Evolutionary conservation across 2,797 vertebrate species (phyloP).

Genomic region (Sebastes flavidus): DNA sequence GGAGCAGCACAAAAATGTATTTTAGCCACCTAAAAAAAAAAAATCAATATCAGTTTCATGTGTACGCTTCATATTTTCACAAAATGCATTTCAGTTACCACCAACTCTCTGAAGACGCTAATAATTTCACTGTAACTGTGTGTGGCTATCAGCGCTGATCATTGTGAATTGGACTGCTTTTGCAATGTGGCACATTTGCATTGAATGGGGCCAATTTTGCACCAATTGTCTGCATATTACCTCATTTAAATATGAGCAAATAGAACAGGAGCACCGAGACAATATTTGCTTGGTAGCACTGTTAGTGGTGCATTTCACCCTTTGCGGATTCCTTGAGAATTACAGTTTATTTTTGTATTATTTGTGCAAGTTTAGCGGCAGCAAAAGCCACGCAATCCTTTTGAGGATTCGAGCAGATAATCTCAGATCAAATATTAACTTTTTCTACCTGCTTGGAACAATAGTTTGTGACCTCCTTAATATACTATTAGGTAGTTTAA

Average conservation of each 20-base stretch:
- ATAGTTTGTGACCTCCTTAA: too few relatives aligned
- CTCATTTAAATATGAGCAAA: neutral
- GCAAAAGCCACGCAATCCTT: too few relatives aligned
- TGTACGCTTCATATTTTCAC: neutral
- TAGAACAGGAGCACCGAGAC: neutral
- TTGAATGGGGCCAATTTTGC: neutral
- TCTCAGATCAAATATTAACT: too few relatives aligned
- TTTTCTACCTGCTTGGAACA: too few relatives aligned
- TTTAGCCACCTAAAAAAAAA: neutral
- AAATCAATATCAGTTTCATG: neutral
- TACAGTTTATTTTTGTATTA: neutral
- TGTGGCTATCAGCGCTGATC: neutral
- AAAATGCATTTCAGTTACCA: neutral
- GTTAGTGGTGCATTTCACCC: neutral
- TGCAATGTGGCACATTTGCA: neutral
- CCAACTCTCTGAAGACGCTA: neutral
- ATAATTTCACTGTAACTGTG: neutral
- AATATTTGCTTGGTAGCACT: neutral
- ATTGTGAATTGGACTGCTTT: neutral
- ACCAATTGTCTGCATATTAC: neutral
- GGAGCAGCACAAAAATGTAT: too few relatives aligned
- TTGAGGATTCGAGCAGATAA: too few relatives aligned
- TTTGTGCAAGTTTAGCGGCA: neutral
- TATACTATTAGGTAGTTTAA: too few relatives aligned
- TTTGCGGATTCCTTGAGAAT: accelerated